phyloP scores from a whole-genome alignment of 1,140 invertebrate species.

The Acyrthosiphon pisum region DNA sequence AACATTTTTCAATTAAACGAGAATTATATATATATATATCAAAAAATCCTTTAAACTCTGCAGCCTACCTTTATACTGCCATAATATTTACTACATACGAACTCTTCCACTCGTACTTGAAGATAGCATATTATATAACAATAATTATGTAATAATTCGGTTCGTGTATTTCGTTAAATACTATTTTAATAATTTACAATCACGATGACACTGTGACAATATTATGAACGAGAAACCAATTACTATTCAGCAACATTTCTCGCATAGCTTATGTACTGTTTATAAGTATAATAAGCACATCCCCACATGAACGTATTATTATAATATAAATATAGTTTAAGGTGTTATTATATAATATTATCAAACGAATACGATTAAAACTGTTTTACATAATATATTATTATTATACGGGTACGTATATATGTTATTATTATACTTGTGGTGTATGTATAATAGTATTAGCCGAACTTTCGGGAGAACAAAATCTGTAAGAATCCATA shows the following conservation, averaged over 20 bases:
- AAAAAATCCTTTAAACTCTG: background rate
- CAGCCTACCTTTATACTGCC: too few relatives aligned
- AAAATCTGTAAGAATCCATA: background rate
- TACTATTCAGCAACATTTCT: background rate
- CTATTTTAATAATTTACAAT: background rate
- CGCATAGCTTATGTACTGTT: background rate
- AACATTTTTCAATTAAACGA: background rate
- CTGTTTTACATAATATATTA: background rate
- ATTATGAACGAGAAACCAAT: background rate
- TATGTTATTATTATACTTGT: background rate
- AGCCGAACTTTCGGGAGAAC: background rate
- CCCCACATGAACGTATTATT: background rate
- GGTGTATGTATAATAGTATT: background rate
- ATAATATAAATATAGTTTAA: background rate
- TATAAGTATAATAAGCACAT: background rate
- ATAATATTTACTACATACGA: background rate
- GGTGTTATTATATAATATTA: background rate
- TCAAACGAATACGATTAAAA: conserved; percentile 10
- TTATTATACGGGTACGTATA: background rate
- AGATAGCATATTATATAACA: background rate
- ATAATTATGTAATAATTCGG: background rate
- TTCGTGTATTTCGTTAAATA: background rate
- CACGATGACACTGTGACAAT: background rate
- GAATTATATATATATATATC: background rate
- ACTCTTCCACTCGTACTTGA: background rate